Evolutionary conservation across 2,888 invertebrate species (phyloP), one percentile per base, ranked within the genome.

Genomic region (Dynastes maya): DNA sequence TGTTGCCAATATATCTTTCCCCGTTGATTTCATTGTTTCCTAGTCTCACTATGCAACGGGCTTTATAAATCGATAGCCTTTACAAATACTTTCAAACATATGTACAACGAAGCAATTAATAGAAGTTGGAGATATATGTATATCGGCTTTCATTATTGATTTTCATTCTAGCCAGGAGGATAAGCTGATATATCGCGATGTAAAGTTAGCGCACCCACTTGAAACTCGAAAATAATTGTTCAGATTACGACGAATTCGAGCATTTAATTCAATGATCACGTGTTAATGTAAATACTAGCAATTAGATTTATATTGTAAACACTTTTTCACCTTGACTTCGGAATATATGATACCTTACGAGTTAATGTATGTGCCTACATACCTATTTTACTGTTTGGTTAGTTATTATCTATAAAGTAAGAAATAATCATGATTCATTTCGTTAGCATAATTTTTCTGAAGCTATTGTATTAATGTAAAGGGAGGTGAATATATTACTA

Each of bases 21-120:
- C 51, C 68, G 68, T 68, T 68, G 68, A 68, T 51, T 68, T 68
- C 68, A 68, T 68, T 68, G 68, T 68, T 68, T 68, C 51, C 68
- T 29, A 29, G 4, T 27, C 29, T 22, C 32, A 2, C 51, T 27
- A 68, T 49, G 9, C 16, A 68, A 51, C 29, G 13, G 5, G 68
- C 51, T 68, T 51, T 68, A 51, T 68, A 68, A 51, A 68, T 68
- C 51, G 49, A n/a, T 22, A 22, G 45, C 16, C 45, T 11, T 67
- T 49, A 49, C 32, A 63, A 63, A 63, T 63, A 63, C 63, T 63
- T 63, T 13, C 63, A 63, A 63, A 63, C 63, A 63, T 32, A 29
- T 11, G 63, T 29, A 63, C 13, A 32, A 22, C 63, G 29, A 63
- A 32, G 6, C 29, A 29, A 63, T 63, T 63, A 63, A 63, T 63